Conservation (phyloP, 2,888 invertebrate species). For the Baronia brevicornis region DNA sequence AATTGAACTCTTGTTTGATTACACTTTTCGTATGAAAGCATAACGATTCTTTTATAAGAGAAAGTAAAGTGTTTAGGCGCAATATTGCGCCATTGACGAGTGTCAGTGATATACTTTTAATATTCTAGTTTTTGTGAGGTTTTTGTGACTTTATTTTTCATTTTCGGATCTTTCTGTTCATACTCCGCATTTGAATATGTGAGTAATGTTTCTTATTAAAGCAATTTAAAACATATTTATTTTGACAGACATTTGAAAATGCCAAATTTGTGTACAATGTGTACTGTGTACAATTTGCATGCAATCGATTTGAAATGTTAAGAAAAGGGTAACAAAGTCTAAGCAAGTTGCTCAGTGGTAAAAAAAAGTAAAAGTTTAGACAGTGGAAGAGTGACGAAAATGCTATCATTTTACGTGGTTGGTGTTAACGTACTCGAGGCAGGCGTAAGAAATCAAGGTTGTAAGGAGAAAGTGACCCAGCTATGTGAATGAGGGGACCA, state of each 20-base stretch:
- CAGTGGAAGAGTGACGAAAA: conserved; percentile 46
- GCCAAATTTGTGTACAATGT: no score
- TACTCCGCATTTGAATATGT: conserved; percentile 23
- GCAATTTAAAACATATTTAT: conserved; percentile 18
- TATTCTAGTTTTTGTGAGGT: conserved; percentile 32
- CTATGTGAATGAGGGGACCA: conserved; percentile 30
- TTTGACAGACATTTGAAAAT: conserved; percentile 24
- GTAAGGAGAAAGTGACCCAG: conserved; percentile 68
- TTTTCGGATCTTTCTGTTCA: conserved; percentile 31
- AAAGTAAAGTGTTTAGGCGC: conserved; percentile 36
- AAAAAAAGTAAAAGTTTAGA: conserved; percentile 68
- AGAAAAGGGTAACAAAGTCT: no score
- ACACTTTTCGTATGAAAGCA: conserved; percentile 13
- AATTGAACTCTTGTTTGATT: conserved; percentile 11
- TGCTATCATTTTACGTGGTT: conserved; percentile 42
- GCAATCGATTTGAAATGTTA: no score
- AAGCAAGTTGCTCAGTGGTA: no score
- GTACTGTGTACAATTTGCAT: no score
- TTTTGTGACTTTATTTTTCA: conserved; percentile 43
- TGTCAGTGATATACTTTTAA: conserved; percentile 41
- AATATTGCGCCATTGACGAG: conserved; percentile 37
- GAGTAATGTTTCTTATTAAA: conserved; percentile 21
- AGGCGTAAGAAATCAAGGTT: conserved; percentile 67
- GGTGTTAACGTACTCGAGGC: conserved; percentile 48
- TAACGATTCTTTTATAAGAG: conserved; percentile 24